Evolutionary conservation across 2,113 vertebrate genomes (phyloP).

Genomic region (Pleuronectes platessa): DNA sequence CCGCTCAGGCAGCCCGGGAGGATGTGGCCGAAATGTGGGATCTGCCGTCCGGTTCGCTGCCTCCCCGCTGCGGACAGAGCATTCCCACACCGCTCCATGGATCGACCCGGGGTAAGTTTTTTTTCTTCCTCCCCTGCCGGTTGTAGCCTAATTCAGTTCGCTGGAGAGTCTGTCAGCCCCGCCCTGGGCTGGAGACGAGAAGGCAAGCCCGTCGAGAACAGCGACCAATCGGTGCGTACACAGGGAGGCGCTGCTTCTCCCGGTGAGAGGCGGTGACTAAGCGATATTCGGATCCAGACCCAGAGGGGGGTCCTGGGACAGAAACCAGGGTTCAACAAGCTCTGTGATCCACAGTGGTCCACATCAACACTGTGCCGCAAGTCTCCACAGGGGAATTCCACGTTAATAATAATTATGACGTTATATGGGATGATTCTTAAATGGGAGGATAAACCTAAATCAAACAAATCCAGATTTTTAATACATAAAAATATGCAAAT

Average conservation of each 20-base stretch:
- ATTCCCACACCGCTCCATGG: slow-evolving; percentile 79
- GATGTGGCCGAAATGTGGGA: slow-evolving; percentile 34
- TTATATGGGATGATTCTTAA: too few relatives aligned
- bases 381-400: too few relatives aligned
- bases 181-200: slow-evolving; percentile 75
- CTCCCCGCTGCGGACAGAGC: slow-evolving; percentile 69
- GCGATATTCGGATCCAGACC: slow-evolving; percentile 48
- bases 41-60: slow-evolving; percentile 51
- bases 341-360: background rate
- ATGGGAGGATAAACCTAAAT: background rate
- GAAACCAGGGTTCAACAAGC: background rate
- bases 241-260: slow-evolving; percentile 68
- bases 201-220: slow-evolving; percentile 46
- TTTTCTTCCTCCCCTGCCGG: slow-evolving; percentile 66
- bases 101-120: slow-evolving; percentile 78
- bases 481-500: too few relatives aligned
- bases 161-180: slow-evolving; percentile 69
- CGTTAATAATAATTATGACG: too few relatives aligned
- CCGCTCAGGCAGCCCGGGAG: slow-evolving; percentile 15
- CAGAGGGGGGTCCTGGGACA: slow-evolving; percentile 2
- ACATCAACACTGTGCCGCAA: too few relatives aligned
- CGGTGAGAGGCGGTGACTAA: slow-evolving; percentile 73
- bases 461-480: background rate
- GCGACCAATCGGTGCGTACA: slow-evolving; percentile 65
- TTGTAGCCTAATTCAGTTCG: slow-evolving; percentile 73